These are phyloP conservation scores for Coregonus suidteri DNA, from an alignment of 2,797 vertebrate genomes.

Conservation along the genomic window DNA sequence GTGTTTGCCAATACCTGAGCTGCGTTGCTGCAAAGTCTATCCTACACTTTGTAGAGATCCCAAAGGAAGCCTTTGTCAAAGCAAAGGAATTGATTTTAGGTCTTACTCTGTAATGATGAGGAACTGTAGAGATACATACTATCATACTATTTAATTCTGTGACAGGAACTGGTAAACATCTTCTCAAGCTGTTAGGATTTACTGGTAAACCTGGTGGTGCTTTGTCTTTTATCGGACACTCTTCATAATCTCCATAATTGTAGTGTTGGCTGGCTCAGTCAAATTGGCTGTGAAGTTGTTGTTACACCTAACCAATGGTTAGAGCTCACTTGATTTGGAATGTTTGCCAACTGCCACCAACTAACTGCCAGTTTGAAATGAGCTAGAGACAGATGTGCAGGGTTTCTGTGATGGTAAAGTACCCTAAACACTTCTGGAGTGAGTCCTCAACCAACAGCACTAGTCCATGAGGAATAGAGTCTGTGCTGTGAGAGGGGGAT, in stretches of 20 bases:
- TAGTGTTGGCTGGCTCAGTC: background rate
- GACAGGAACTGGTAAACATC: conserved; percentile 2
- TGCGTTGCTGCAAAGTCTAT: conserved; percentile 38
- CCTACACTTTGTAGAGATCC: conserved; percentile 8
- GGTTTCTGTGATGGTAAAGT: conserved; percentile 8
- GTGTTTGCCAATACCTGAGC: conserved; percentile 53
- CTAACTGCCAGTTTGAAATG: conserved; percentile 9
- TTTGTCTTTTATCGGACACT: conserved; percentile 31
- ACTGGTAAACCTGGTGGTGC: background rate
- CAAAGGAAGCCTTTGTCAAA: background rate
- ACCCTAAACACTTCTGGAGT: background rate
- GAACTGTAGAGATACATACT: too few species aligned
- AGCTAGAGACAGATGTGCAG: conserved; percentile 10
- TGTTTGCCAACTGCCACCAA: background rate
- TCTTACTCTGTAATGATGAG: too few species aligned
- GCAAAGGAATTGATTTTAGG: background rate
- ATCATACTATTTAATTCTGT: too few species aligned
- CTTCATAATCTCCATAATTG: conserved; percentile 22
- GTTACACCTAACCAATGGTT: background rate
- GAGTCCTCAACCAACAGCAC: conserved; percentile 4
- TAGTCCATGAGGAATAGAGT: background rate
- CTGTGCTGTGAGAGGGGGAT: background rate
- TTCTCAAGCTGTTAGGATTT: conserved; percentile 16
- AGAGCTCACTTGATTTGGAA: conserved; percentile 11
- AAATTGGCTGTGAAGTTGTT: background rate